Conservation (phyloP, 2,113 vertebrate species). For the Chlorodrepanis virens region DNA sequence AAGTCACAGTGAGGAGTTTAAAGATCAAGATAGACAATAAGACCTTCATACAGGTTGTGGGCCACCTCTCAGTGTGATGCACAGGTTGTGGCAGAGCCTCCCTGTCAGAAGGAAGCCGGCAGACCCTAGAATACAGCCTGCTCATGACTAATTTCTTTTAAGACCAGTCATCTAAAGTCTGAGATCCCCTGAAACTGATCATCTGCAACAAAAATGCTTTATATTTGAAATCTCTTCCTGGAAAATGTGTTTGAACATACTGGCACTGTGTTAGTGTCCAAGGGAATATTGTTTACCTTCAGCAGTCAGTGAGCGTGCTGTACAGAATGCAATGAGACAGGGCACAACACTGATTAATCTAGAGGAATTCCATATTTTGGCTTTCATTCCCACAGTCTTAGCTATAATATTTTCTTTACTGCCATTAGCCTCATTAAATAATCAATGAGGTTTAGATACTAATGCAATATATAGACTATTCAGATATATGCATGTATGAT, state of each 20-base stretch:
- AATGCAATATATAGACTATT: neutral
- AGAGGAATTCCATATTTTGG: neutral
- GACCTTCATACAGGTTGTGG: neutral
- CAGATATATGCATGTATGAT: neutral
- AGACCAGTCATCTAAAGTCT: neutral
- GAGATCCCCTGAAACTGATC: neutral
- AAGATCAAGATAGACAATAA: neutral
- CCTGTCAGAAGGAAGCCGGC: neutral
- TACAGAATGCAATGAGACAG: neutral
- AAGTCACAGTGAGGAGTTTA: neutral
- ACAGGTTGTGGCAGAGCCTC: neutral
- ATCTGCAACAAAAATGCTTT: neutral
- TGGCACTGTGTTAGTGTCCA: neutral
- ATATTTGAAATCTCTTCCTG: neutral
- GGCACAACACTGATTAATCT: neutral
- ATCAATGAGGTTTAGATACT: neutral
- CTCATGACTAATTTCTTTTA: neutral
- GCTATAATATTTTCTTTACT: neutral
- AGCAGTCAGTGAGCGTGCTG: neutral
- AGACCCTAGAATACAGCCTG: accelerated
- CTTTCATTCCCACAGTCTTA: neutral
- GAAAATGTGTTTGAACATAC: neutral
- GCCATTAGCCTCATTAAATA: neutral
- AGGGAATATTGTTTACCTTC: neutral
- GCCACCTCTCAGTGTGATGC: accelerated